Conservation (phyloP, 2,113 vertebrate species). For the Oncorhynchus gorbuscha region DNA sequence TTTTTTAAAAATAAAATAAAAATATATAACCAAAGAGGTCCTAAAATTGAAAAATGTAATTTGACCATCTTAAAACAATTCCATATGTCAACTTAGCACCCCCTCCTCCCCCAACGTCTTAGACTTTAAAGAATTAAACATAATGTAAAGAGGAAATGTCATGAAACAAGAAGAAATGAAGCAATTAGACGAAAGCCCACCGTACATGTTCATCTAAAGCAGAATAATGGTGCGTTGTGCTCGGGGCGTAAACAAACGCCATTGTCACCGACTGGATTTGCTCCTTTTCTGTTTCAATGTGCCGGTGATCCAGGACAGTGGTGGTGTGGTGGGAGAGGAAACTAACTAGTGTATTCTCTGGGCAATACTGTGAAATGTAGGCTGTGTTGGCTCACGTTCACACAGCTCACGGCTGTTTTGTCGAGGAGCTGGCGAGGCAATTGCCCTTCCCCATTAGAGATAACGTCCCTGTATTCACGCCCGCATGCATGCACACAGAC, state of each 20-base stretch:
- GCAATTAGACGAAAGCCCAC: not conserved
- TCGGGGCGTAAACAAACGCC: not conserved
- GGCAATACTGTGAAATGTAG: not conserved
- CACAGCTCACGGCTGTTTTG: not conserved
- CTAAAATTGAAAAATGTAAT: too few species aligned
- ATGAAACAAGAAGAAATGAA: not conserved
- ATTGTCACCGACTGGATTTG: constrained; percentile 11
- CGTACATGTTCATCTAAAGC: not conserved
- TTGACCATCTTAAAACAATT: too few species aligned
- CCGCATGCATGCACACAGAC: too few species aligned
- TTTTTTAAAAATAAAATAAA: too few species aligned
- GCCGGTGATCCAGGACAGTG: constrained; percentile 6
- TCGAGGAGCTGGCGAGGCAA: not conserved
- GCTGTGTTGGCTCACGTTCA: not conserved
- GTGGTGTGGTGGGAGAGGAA: constrained; percentile 3
- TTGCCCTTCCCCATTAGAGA: not conserved
- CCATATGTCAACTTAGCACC: too few species aligned
- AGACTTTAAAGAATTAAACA: too few species aligned
- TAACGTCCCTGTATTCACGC: too few species aligned
- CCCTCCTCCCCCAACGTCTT: too few species aligned
- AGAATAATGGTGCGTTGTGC: not conserved
- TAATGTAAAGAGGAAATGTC: not conserved
- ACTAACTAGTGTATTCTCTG: not conserved
- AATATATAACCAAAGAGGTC: too few species aligned
- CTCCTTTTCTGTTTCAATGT: constrained; percentile 3